Evolutionary conservation across 2,888 invertebrate species (phyloP), one percentile per base, ranked within the genome.

Genomic region (Cheilosia vulpina): DNA sequence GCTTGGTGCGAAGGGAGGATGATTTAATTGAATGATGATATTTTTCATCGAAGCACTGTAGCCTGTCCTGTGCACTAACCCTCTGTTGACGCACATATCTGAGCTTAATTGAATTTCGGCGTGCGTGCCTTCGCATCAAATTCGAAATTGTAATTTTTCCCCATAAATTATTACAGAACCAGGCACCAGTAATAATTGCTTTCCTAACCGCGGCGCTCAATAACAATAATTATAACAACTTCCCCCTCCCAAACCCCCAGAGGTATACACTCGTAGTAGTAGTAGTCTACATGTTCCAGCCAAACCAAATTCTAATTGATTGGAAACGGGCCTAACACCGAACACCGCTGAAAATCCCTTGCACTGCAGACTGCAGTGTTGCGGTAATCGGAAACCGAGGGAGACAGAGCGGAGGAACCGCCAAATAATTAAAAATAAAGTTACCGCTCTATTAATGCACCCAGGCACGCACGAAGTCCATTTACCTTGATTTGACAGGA

Each of bases 381-480:
- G 72, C 24, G 78, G 78, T 43, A 66, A 73, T 52, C 80, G 27
- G 41, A 68, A 80, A 80, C 80, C 62, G 62, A 62, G 34, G 21
- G 68, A 57, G 69, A 65, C 60, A 41, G 53, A 55, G 31, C 9
- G 31, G 52, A 58, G 52, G 76, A 57, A 68, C 71, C 71, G 63
- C 72, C 62, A 76, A 81, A 85, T 85, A 76, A 85, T 81, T 85
- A 85, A 85, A 85, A 85, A 85, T 68, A 38, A 85, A 81, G 76
- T 85, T 85, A 77, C 81, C 85, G 68, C 76, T 77, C 81, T 66
- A 85, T 85, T 85, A 81, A 85, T 85, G 76, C 68, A 65, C 66
- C 68, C 81, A 72, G 52, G 77, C 81, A 85, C 85, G 85, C 85
- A 85, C 85, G 62, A 71, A 65, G 62, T 62, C 65, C 66, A 76